phyloP scores from a whole-genome alignment of 1,140 invertebrate species.

The Metaphire vulgaris region DNA sequence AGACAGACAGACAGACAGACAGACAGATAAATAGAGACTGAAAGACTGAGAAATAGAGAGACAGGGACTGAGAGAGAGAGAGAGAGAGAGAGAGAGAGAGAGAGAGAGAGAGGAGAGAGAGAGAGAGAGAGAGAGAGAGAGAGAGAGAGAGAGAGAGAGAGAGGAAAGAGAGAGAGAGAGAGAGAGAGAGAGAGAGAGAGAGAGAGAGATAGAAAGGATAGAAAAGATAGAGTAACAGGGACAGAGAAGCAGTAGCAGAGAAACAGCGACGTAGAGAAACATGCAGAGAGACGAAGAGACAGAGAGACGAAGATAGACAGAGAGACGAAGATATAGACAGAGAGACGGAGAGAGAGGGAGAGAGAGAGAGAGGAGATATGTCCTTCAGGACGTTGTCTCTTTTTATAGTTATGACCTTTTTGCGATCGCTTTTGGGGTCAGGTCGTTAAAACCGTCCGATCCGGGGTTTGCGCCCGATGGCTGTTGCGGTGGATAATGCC shows the following conservation, averaged over 20 bases:
- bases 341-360: neutral
- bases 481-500: no score
- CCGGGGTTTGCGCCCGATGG: no score
- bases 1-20: neutral
- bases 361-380: no score
- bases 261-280: neutral
- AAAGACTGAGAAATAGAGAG: neutral
- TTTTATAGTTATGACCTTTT: no score
- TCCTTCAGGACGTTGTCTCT: no score
- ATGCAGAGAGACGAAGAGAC: neutral
- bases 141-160: conserved; percentile 1
- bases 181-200: conserved; percentile 1
- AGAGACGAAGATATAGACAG: neutral
- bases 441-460: no score
- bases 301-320: neutral
- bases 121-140: conserved; percentile 1
- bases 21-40: neutral
- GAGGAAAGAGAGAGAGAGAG: neutral
- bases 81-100: conserved; percentile 1
- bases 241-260: neutral
- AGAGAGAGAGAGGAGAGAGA: neutral
- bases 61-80: neutral
- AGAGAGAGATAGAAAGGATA: neutral
- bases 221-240: neutral
- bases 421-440: no score